phyloP scores from a whole-genome alignment of 2,113 vertebrate genomes.

The Baryphthengus martii region DNA sequence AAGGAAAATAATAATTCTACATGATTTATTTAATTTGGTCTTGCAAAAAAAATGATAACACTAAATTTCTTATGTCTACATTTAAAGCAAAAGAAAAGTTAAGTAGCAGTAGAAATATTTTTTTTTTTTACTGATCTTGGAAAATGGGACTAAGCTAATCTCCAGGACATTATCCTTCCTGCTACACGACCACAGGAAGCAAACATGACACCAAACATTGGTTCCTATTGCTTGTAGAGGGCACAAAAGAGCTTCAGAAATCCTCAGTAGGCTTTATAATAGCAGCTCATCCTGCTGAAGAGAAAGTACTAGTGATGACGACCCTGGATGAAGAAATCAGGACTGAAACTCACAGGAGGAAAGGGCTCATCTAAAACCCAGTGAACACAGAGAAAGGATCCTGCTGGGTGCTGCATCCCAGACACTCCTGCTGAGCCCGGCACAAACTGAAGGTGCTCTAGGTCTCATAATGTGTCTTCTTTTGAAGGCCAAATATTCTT shows the following conservation, averaged over 20 bases:
- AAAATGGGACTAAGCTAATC: not conserved
- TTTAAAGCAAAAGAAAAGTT: not conserved
- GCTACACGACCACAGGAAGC: not conserved
- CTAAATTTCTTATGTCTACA: not conserved
- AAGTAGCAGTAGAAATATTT: not conserved
- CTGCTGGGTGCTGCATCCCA: not conserved
- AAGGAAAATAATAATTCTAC: constrained; percentile 38
- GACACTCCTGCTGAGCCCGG: not conserved
- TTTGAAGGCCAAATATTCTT: not conserved
- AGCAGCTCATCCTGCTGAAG: not conserved
- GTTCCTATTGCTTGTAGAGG: not conserved
- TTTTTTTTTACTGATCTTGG: not conserved
- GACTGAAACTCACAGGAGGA: not conserved
- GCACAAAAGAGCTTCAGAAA: not conserved
- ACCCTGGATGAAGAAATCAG: not conserved
- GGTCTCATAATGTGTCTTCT: fast-evolving
- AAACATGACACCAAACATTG: not conserved
- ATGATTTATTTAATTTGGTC: constrained; percentile 32
- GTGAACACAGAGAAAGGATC: not conserved
- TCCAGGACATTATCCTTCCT: not conserved
- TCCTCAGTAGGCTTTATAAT: not conserved
- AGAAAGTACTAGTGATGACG: not conserved
- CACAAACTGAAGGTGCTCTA: not conserved
- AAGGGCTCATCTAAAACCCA: not conserved
- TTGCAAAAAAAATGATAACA: constrained; percentile 18